phyloP scores from a whole-genome alignment of 2,113 vertebrate species.

The Fukomys damarensis region DNA sequence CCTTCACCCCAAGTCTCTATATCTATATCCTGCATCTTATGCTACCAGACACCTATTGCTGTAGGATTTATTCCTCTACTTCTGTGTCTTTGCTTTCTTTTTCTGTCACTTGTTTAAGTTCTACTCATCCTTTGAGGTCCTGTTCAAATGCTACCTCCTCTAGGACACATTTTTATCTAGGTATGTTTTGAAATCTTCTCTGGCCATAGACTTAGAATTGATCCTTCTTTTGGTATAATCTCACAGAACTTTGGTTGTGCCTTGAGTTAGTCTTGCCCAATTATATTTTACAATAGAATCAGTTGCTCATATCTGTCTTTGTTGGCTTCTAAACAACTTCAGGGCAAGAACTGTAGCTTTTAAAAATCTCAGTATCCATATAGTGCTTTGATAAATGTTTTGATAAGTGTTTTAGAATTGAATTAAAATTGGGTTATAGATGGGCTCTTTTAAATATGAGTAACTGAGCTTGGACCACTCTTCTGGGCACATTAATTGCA shows the following conservation, averaged over 20 bases:
- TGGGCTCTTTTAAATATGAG: neutral
- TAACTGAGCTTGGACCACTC: neutral
- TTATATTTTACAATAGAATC: constrained; percentile 11
- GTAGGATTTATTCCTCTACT: no score
- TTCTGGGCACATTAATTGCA: neutral
- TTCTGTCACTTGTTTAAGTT: constrained; percentile 15
- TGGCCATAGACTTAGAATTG: neutral
- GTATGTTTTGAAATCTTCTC: neutral
- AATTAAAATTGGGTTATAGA: constrained; percentile 33
- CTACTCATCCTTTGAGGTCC: neutral
- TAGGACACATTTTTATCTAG: neutral
- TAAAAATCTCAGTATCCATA: neutral
- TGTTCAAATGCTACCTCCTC: neutral
- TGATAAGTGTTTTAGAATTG: constrained; percentile 13
- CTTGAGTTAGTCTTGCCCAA: neutral
- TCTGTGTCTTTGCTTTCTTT: neutral
- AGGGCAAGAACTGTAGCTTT: constrained; percentile 10
- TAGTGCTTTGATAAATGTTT: constrained; percentile 23
- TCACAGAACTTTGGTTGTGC: neutral
- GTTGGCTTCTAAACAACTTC: constrained; percentile 47
- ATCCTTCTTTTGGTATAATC: neutral
- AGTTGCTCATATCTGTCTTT: neutral
- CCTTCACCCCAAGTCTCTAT: neutral
- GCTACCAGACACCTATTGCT: neutral
- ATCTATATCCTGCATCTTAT: neutral